Conservation (phyloP, 1,140 invertebrate species). For the Propsilocerus akamusi region DNA sequence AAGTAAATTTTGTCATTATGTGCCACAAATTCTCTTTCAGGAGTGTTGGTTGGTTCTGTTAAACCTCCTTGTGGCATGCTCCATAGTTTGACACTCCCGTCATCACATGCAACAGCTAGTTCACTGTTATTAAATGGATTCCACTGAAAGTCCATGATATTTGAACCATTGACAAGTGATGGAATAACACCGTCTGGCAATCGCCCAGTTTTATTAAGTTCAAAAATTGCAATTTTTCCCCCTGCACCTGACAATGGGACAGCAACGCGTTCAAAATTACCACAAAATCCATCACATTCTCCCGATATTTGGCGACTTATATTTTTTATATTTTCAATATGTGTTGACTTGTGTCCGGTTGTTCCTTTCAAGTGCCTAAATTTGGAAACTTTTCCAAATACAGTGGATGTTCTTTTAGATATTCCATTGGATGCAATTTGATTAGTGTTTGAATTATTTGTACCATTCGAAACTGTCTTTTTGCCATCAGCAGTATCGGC, state of each 20-base stretch:
- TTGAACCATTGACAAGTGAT: slow-evolving; percentile 69
- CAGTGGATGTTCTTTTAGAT: slow-evolving; percentile 69
- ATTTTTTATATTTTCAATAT: slow-evolving; percentile 84
- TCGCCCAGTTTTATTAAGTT: slow-evolving; percentile 57
- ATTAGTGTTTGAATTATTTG: background rate
- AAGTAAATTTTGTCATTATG: slow-evolving; percentile 85
- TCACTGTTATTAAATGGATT: slow-evolving; percentile 72
- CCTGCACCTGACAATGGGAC: slow-evolving; percentile 75
- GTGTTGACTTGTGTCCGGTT: slow-evolving; percentile 69
- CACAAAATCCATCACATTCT: slow-evolving; percentile 84
- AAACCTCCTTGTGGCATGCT: slow-evolving; percentile 41
- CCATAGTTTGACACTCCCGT: slow-evolving; percentile 79
- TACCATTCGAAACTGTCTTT: background rate
- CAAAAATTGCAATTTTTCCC: slow-evolving; percentile 74
- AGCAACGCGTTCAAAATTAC: slow-evolving; percentile 65
- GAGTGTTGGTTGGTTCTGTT: slow-evolving; percentile 32
- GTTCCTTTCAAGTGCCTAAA: slow-evolving; percentile 84
- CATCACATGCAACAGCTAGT: slow-evolving; percentile 74
- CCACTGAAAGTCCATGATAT: slow-evolving; percentile 83
- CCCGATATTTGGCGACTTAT: slow-evolving; percentile 79
- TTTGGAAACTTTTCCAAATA: slow-evolving; percentile 80
- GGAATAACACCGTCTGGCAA: slow-evolving; percentile 61
- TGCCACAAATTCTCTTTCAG: slow-evolving; percentile 45
- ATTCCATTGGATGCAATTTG: slow-evolving; percentile 46
- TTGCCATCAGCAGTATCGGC: no score